Conservation (phyloP, 1,140 invertebrate species). For the Zaprionus vittiger region DNA sequence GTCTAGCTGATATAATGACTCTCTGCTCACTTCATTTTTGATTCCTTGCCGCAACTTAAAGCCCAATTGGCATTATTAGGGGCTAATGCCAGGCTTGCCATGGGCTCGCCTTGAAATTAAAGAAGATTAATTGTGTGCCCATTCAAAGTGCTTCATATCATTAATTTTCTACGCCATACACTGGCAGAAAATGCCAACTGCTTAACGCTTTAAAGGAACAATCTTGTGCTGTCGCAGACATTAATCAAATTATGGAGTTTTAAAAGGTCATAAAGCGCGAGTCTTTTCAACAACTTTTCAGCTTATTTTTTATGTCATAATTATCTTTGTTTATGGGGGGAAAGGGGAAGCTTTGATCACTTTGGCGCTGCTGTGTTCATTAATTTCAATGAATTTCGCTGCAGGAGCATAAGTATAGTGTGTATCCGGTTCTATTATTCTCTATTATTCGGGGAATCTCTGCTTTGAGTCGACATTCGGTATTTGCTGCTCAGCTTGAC, state of each 20-base stretch:
- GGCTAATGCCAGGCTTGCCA: constrained; percentile 47
- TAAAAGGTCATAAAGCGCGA: constrained; percentile 34
- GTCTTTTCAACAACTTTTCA: constrained; percentile 37
- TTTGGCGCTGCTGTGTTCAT: constrained; percentile 41
- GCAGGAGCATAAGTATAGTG: constrained; percentile 17
- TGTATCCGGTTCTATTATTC: constrained; percentile 34
- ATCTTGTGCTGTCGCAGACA: constrained; percentile 29
- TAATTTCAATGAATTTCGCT: constrained; percentile 67
- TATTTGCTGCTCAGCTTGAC: constrained; percentile 54
- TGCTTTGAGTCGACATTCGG: constrained; percentile 34
- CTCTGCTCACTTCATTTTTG: neutral
- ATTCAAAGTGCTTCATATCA: constrained; percentile 68
- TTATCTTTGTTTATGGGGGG: constrained; percentile 19
- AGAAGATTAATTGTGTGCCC: constrained; percentile 76
- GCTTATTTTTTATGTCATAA: constrained; percentile 29
- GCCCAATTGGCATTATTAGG: constrained; percentile 46
- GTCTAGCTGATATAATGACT: neutral
- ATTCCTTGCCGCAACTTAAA: constrained; percentile 13
- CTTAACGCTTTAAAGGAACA: neutral
- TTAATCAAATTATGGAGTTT: constrained; percentile 53
- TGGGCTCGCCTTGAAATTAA: constrained; percentile 47
- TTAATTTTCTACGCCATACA: constrained; percentile 55
- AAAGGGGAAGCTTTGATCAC: constrained; percentile 17
- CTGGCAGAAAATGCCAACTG: constrained; percentile 1
- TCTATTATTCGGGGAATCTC: constrained; percentile 39